A percentile compares a stretch with the other conserved stretches of the same genome.
Conservation (phyloP, 2,113 vertebrate genomes). For the Aix galericulata region DNA sequence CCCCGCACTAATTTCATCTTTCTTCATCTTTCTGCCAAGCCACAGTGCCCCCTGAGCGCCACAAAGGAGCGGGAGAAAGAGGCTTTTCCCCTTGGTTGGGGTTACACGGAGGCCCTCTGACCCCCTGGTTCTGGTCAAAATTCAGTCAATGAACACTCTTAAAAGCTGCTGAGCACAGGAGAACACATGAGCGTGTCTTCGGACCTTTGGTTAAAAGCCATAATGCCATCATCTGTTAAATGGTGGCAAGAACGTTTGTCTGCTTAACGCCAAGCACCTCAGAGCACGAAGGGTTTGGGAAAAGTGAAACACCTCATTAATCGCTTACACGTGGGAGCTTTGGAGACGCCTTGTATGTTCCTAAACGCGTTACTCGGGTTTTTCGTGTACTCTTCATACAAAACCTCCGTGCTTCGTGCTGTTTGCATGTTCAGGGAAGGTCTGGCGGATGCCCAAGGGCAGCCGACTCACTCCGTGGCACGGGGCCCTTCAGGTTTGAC, state of each 20-base stretch:
- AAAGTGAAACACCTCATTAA: neutral
- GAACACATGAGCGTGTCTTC: rapidly evolving
- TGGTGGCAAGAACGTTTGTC: rapidly evolving
- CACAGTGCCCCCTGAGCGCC: rapidly evolving
- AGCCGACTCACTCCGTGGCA: rapidly evolving
- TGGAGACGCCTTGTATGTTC: rapidly evolving
- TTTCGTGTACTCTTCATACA: neutral
- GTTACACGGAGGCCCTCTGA: neutral
- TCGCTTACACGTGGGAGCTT: rapidly evolving
- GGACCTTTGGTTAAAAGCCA: neutral
- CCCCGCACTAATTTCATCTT: rapidly evolving
- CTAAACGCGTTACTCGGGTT: neutral
- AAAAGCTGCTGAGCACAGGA: neutral
- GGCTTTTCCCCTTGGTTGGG: neutral
- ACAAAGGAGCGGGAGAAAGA: rapidly evolving
- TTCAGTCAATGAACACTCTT: neutral
- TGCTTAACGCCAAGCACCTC: neutral
- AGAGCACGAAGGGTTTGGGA: neutral
- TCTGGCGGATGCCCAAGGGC: neutral
- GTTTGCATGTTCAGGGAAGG: neutral
- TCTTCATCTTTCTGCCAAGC: too few species aligned
- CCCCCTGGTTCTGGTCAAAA: neutral
- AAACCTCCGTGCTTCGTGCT: neutral
- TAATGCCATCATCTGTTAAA: neutral
- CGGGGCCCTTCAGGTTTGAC: neutral